These are phyloP conservation scores for Uropetala carovei DNA, from an alignment of 2,888 invertebrate species.

Conservation along the genomic window DNA sequence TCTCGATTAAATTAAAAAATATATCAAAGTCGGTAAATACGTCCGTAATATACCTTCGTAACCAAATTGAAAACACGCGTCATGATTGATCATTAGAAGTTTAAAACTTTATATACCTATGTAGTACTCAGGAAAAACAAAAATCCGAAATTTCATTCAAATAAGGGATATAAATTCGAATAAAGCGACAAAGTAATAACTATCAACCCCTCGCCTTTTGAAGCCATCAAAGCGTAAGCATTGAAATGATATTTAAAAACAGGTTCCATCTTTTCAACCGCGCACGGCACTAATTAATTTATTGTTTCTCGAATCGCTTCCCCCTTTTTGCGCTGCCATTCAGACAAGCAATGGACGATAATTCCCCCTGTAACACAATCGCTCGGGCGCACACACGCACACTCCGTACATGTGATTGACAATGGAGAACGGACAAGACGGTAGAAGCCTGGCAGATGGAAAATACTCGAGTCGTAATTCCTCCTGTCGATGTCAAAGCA, in stretches of 20 bases:
- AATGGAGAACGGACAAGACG: background rate
- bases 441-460: background rate
- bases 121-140: no score
- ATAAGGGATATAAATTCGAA: no score
- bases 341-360: background rate
- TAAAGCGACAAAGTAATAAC: no score
- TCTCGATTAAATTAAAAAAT: no score
- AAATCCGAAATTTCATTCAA: no score
- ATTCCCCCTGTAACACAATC: constrained; percentile 20
- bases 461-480: background rate
- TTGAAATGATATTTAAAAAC: background rate
- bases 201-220: no score
- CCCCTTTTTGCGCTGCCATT: constrained; percentile 4
- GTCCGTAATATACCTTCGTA: no score
- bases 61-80: no score
- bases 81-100: no score
- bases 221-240: no score
- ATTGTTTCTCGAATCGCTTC: background rate
- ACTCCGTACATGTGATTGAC: background rate
- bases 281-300: background rate
- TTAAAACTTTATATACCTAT: no score
- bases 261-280: background rate
- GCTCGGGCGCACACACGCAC: background rate
- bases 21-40: no score
- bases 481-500: constrained; percentile 19